Percentiles rank a stretch among this genome's conserved stretches.
Conservation (phyloP, 2,888 invertebrate species). For the Romanomermis culicivorax region DNA sequence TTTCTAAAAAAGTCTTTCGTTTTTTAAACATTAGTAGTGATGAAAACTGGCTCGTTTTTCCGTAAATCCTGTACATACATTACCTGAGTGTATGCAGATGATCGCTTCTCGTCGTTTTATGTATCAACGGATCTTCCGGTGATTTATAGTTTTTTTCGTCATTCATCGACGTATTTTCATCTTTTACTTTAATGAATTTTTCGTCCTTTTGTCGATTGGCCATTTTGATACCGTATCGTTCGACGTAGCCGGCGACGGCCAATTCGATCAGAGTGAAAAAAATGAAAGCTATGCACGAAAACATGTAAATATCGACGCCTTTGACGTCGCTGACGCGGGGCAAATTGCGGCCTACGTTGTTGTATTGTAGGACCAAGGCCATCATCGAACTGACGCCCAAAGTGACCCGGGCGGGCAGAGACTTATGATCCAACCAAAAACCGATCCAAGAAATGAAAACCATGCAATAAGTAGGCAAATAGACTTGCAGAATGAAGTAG, state of each 20-base stretch:
- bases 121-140: too few species aligned
- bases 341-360: conserved; percentile 22
- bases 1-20: too few species aligned
- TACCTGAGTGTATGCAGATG: too few species aligned
- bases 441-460: conserved; percentile 28
- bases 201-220: too few species aligned
- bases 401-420: conserved; percentile 18
- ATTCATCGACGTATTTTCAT: too few species aligned
- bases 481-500: conserved; percentile 18
- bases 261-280: conserved; percentile 23
- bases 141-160: too few species aligned
- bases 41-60: too few species aligned
- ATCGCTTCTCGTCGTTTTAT: too few species aligned
- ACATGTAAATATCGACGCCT: conserved; percentile 26
- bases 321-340: conserved; percentile 27
- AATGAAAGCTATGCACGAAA: conserved; percentile 24
- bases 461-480: conserved; percentile 27
- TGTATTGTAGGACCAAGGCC: conserved; percentile 26
- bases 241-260: conserved; percentile 18
- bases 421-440: conserved; percentile 25
- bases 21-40: too few species aligned
- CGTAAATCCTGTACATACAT: too few species aligned
- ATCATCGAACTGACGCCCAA: conserved; percentile 25
- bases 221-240: conserved; percentile 4
- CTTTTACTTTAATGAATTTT: too few species aligned